Conservation (phyloP, 2,888 invertebrate genomes). For the Cheiracanthium punctorium region DNA sequence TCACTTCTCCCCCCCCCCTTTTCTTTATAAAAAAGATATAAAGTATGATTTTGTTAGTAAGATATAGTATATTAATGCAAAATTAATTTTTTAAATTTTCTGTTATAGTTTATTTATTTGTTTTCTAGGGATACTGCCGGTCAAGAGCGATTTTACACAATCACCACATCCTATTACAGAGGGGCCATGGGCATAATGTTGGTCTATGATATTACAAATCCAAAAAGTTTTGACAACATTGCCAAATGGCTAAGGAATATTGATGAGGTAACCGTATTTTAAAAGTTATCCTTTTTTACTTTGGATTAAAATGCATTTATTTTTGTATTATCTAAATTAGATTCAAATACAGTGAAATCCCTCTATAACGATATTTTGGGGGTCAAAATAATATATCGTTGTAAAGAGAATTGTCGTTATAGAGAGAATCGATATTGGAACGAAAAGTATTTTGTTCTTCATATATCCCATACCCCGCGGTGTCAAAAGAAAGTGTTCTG, state of each 20-base stretch:
- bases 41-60: slow-evolving; percentile 75
- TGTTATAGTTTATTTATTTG: no score
- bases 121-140: slow-evolving; percentile 88
- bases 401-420: no score
- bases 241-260: slow-evolving; percentile 98
- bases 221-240: slow-evolving; percentile 98
- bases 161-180: slow-evolving; percentile 97
- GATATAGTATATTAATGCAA: neutral
- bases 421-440: no score
- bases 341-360: no score
- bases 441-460: no score
- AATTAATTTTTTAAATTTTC: neutral
- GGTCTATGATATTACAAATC: slow-evolving; percentile 97
- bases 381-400: no score
- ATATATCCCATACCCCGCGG: no score
- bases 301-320: no score
- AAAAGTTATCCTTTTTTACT: neutral
- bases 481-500: no score
- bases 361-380: no score
- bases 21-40: neutral
- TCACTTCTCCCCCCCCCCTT: neutral
- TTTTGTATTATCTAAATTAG: no score
- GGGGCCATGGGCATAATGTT: slow-evolving; percentile 97
- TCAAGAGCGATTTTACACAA: slow-evolving; percentile 98
- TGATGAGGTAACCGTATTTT: slow-evolving; percentile 85